Percentiles rank a stretch among this genome's conserved stretches.
Evolutionary conservation across 92 coral and sea anemone genomes (phyloP).

Genomic region (Galaxea fascicularis): DNA sequence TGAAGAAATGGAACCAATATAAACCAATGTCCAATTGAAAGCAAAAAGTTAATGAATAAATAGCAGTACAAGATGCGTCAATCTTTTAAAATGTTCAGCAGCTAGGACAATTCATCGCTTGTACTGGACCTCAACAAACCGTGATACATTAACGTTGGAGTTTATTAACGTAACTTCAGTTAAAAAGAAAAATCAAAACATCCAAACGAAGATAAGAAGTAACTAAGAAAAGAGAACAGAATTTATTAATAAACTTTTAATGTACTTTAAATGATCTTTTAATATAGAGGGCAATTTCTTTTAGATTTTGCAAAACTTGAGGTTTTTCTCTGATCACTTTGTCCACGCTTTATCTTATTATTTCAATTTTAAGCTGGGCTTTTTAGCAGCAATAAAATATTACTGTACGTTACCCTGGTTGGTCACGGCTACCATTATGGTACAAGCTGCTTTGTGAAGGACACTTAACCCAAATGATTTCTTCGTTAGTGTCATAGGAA

Average conservation of each 20-base stretch:
- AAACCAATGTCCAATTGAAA: background rate
- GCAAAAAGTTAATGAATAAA: background rate
- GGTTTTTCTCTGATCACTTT: background rate
- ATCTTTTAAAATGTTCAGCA: background rate
- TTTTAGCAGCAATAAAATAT: slow-evolving; percentile 10
- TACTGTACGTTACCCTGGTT: too few species aligned
- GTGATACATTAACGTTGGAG: background rate
- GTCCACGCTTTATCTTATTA: background rate
- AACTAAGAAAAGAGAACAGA: background rate
- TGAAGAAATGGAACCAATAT: background rate
- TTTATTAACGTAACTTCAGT: background rate
- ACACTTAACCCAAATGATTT: too few species aligned
- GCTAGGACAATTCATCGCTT: background rate
- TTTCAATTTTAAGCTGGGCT: background rate
- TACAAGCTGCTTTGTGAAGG: too few species aligned
- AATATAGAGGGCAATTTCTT: background rate
- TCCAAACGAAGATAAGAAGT: background rate
- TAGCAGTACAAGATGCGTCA: background rate
- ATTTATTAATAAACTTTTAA: background rate
- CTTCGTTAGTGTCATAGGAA: too few species aligned
- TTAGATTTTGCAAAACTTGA: background rate
- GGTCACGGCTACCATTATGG: too few species aligned
- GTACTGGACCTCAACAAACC: too few species aligned
- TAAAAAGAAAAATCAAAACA: background rate
- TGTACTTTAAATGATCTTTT: background rate